Evolutionary conservation across 1,140 invertebrate genomes (phyloP).

Genomic region (Ruditapes philippinarum): DNA sequence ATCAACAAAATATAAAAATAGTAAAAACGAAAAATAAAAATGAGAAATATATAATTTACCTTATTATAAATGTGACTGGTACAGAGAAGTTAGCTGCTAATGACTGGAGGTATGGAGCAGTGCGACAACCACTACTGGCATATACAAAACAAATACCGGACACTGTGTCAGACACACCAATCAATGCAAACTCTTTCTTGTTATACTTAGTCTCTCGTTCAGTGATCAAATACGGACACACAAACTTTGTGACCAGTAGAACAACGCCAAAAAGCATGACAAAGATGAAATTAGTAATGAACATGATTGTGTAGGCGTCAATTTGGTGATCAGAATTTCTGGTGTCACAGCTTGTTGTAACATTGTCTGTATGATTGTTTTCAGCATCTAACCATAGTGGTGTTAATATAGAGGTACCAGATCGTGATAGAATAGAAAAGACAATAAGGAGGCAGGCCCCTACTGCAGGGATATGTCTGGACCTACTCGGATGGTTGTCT

Average conservation of each 20-base stretch:
- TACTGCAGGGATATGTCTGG: background rate
- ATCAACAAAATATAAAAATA: no score
- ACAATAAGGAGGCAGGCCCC: background rate
- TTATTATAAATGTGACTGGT: slow-evolving; percentile 73
- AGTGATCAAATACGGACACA: slow-evolving; percentile 28
- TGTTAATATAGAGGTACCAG: slow-evolving; percentile 69
- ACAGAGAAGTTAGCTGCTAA: slow-evolving; percentile 71
- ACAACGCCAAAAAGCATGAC: slow-evolving; percentile 42
- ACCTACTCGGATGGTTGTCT: background rate
- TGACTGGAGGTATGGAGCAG: slow-evolving; percentile 75
- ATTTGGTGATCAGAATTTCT: slow-evolving; percentile 47
- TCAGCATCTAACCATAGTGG: slow-evolving; percentile 71
- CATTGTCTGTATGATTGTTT: slow-evolving; percentile 24
- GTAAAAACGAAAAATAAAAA: no score
- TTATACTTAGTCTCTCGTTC: slow-evolving; percentile 43
- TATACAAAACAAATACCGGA: slow-evolving; percentile 70
- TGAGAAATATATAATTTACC: no score
- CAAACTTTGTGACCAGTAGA: slow-evolving; percentile 53
- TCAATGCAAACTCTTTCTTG: slow-evolving; percentile 64
- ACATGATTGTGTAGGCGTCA: slow-evolving; percentile 68
- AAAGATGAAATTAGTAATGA: slow-evolving; percentile 64
- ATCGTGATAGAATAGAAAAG: slow-evolving; percentile 55
- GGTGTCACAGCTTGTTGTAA: background rate
- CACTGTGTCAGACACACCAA: slow-evolving; percentile 69
- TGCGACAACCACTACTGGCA: slow-evolving; percentile 71